These are phyloP conservation scores for Folsomia candida DNA, from an alignment of 2,888 invertebrate species.

Conservation along the genomic window DNA sequence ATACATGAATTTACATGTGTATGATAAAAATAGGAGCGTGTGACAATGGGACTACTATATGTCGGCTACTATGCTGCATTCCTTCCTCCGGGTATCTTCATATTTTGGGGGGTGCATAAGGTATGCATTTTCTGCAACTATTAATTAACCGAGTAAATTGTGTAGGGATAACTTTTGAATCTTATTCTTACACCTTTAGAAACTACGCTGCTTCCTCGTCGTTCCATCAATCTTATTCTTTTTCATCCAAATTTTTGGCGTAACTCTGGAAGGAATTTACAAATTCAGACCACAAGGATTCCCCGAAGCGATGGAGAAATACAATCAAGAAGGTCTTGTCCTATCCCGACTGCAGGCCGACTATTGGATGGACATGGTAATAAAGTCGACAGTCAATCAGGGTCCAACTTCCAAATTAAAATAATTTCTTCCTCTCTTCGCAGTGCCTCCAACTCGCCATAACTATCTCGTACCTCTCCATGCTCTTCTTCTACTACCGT, in stretches of 20 bases:
- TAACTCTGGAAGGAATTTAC: constrained; percentile 29
- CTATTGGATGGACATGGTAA: constrained; percentile 24
- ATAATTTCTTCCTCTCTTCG: no score
- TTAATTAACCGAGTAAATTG: no score
- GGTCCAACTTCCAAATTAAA: not conserved
- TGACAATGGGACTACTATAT: constrained; percentile 36
- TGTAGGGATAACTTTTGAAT: not conserved
- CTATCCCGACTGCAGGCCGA: constrained; percentile 19
- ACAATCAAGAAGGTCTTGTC: not conserved
- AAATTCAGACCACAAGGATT: constrained; percentile 25
- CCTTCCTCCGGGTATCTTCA: constrained; percentile 39
- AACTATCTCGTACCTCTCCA: constrained; percentile 31
- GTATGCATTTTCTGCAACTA: constrained; percentile 22
- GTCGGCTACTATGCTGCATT: constrained; percentile 39
- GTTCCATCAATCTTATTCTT: constrained; percentile 35
- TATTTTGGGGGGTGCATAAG: constrained; percentile 43
- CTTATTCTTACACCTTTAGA: constrained; percentile 18
- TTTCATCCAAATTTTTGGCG: constrained; percentile 30
- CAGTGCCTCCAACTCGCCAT: constrained; percentile 4
- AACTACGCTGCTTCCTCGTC: constrained; percentile 38
- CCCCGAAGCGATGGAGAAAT: constrained; percentile 27
- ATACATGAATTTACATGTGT: no score
- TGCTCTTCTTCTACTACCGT: constrained; percentile 40
- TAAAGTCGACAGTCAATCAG: no score
- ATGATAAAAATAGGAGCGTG: no score